Base-by-base conservation (phyloP, 2,888 invertebrate species). In the Acronicta aceris region DNA sequence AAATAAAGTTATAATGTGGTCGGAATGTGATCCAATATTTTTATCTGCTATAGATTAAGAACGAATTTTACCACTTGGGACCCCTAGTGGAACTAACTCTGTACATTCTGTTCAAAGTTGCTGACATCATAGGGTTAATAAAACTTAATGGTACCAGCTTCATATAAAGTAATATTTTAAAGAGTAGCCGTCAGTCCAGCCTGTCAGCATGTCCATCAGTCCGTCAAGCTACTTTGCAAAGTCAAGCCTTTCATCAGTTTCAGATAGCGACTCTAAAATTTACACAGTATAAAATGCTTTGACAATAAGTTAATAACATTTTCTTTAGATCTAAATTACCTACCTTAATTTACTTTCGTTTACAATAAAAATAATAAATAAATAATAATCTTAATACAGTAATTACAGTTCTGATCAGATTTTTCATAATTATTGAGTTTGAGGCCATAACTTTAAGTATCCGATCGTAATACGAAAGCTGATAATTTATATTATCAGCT, bases 391-490 rank as follows among this genome's bases (percentile, higher is more conserved):
- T n/a, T n/a, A n/a, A n/a, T n/a, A n/a, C n/a, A n/a, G 25, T 25
- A 25, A 25, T 1, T 30, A 30, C 30, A 30, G 3, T 1, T 30
- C 4, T 7, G 30, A 3, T 30, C 7, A 30, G 30, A 30, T 30
- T 30, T 2, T n/a, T n/a, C n/a, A n/a, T n/a, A n/a, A n/a, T n/a
- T n/a, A 74, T 71, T 65, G 59, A 65, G 65, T 74, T 71, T 65
- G 59, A 65, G 62, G n/a, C 36, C 60, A 68, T 67, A 60, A 58
- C 63, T 21, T 4, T 4, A 21, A 56, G 60, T 57, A 71, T 74
- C 62, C 62, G 67, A 76, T 71, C 57, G 51, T 64, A 76, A 71
- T n/a, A n/a, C n/a, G n/a, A n/a, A n/a, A n/a, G n/a, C n/a, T n/a
- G n/a, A n/a, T n/a, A n/a, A n/a, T n/a, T n/a, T n/a, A n/a, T n/a